Base-by-base conservation (phyloP, 2,113 vertebrate species). In the Andinoacara biseriatus region DNA sequence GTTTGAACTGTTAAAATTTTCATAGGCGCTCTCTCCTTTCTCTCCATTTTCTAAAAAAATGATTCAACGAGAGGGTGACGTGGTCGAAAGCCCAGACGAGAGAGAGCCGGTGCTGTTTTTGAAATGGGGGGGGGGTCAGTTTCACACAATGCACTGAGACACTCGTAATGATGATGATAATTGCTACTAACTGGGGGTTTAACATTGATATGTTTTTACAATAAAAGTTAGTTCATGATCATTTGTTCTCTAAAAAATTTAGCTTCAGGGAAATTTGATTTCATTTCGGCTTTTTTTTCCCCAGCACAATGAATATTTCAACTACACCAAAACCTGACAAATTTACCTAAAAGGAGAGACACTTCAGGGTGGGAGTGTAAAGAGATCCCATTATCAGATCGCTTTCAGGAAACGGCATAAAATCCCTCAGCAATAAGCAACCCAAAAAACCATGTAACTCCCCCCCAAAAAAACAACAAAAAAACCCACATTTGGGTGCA, bases 1-100 rank as follows among this genome's bases (percentile, higher is more conserved):
- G 92, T 92, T 93, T 93, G 83, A 86, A 77, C 84, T 82, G 86
- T 61, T 92, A 20, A 91, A 93, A 89, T 20, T 93, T 94, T 94
- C 78, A 93, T 88, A 69, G 81, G 76, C 20, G 79, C 88, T 43
- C 52, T 89, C 81, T 91, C 81, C 10, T 89, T 81, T 92, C 82
- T 3, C 18, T 76, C 87, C 85, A 82, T 90, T 93, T 91, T 91
- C 86, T 87, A 72, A 91, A 91, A 31, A 91, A 82, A 20, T 18
- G 54, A 85, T 83, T 62, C 57, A 6, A 82, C 62, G 77, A 60
- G 62, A 80, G 46, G 69, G 43, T 4, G 22, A 40, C n/a, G 79
- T 14, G 4, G 82, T 74, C 31, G 54, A 59, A 90, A 86, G 58
- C 80, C 52, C 60, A 31, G 46, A 72, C 10, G 22, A 85, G 72